Conservation (phyloP, 2,113 vertebrate species). For the Sylvietta virens region DNA sequence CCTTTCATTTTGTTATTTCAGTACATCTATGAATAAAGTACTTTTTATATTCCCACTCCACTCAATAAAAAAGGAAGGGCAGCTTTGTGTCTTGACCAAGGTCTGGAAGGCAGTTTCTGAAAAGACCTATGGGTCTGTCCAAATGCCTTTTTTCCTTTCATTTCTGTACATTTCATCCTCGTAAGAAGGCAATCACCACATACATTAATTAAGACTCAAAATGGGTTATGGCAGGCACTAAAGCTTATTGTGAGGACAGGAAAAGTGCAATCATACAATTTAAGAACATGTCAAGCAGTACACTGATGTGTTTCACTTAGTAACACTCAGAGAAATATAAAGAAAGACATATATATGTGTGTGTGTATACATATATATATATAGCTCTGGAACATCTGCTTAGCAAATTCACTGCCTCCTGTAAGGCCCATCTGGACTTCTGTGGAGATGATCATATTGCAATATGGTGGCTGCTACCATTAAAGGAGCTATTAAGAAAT, state of each 20-base stretch:
- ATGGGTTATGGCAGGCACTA: neutral
- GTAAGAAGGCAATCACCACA: neutral
- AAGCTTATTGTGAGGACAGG: neutral
- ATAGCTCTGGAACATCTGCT: neutral
- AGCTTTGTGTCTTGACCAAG: neutral
- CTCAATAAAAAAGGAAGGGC: neutral
- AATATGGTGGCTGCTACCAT: neutral
- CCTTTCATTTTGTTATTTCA: neutral
- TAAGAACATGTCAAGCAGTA: neutral
- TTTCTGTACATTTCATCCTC: neutral
- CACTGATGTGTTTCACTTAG: neutral
- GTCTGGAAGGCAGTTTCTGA: neutral
- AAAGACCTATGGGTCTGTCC: neutral
- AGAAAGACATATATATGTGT: neutral
- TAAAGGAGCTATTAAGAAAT: neutral
- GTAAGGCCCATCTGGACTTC: neutral
- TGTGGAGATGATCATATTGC: neutral
- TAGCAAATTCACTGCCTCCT: neutral
- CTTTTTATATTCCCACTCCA: neutral
- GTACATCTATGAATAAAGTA: neutral
- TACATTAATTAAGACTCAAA: neutral
- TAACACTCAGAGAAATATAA: neutral
- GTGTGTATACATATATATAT: no score
- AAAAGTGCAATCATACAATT: neutral
- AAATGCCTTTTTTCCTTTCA: neutral